Evolutionary conservation across 53 echinoderm and acorn worm species (phyloP).

Genomic region (Crossaster papposus): DNA sequence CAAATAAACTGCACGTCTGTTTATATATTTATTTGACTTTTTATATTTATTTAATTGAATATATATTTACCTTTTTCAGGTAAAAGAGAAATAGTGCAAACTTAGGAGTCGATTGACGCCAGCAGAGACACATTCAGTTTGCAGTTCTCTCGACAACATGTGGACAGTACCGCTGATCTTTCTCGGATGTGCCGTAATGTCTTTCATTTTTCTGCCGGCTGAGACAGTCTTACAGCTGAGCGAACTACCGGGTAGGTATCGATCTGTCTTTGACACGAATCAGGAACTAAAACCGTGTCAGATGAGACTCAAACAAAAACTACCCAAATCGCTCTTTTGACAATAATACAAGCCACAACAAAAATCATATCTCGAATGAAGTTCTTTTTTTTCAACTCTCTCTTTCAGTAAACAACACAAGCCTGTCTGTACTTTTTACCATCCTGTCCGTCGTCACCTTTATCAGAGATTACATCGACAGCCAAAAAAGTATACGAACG

Average conservation of each 20-base stretch:
- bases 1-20: no score
- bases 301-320: background rate
- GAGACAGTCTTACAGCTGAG: background rate
- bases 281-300: background rate
- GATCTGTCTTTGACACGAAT: background rate
- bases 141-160: background rate
- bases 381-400: background rate
- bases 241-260: slow-evolving; percentile 26
- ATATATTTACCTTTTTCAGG: no score
- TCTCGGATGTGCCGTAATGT: background rate
- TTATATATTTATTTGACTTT: no score
- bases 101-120: background rate
- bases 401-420: slow-evolving; percentile 12
- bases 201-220: background rate
- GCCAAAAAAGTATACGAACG: background rate
- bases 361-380: background rate
- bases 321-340: background rate
- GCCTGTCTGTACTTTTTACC: slow-evolving; percentile 23
- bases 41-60: no score
- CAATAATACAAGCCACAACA: no score
- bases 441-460: slow-evolving; percentile 40
- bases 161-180: slow-evolving; percentile 31
- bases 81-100: no score
- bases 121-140: background rate
- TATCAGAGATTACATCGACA: slow-evolving; percentile 34